These are phyloP conservation scores for Petrocephalus sullivani DNA, from an alignment of 2,797 vertebrate species.

Conservation along the genomic window DNA sequence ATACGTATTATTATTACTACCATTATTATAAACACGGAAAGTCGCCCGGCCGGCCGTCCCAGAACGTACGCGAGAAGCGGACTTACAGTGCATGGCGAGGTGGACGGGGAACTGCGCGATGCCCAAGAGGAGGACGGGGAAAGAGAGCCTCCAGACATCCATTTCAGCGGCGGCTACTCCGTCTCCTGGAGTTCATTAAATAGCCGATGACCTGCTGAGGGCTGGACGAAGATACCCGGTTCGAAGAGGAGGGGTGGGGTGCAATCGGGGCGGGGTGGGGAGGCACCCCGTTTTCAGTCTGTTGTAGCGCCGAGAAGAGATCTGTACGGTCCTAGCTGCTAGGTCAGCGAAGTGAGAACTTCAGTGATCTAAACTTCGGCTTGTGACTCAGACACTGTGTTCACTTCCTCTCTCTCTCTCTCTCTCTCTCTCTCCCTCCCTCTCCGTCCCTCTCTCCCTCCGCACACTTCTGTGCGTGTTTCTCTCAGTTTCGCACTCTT, in stretches of 20 bases:
- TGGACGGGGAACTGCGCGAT: constrained; percentile 22
- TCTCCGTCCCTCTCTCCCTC: not conserved
- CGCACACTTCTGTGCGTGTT: not conserved
- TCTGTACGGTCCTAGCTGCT: constrained; percentile 17
- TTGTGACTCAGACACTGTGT: constrained; percentile 26
- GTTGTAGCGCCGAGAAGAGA: not conserved
- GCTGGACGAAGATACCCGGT: constrained; percentile 7
- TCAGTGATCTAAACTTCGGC: constrained; percentile 24
- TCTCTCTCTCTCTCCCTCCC: not conserved
- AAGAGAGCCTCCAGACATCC: constrained; percentile 31
- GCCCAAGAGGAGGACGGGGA: constrained; percentile 21
- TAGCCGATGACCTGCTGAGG: not conserved
- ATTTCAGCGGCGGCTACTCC: constrained; percentile 33
- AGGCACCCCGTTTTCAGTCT: not conserved
- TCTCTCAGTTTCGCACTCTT: not conserved
- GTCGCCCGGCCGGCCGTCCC: not conserved
- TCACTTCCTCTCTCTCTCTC: constrained; percentile 15
- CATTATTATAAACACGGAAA: not conserved
- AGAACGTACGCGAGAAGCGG: not conserved
- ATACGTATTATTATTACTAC: not conserved
- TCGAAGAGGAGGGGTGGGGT: not conserved
- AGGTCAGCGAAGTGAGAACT: constrained; percentile 47
- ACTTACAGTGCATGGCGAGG: constrained; percentile 4
- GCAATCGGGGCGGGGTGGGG: not conserved
- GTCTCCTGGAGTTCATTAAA: constrained; percentile 31